Evolutionary conservation across 2,888 invertebrate species (phyloP).

Genomic region (Parnassius mnemosyne): DNA sequence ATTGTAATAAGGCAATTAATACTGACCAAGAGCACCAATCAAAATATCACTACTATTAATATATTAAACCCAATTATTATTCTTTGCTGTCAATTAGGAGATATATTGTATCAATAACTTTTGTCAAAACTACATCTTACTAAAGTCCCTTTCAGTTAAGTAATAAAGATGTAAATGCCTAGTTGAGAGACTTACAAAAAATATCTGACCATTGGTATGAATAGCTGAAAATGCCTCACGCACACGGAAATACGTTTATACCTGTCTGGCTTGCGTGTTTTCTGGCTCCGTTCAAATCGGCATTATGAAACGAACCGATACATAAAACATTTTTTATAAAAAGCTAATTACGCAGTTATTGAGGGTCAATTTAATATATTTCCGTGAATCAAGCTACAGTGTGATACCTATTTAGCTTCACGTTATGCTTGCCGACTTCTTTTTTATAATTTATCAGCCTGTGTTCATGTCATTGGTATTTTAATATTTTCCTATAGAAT

Average conservation of each 20-base stretch:
- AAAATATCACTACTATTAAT: too few species aligned
- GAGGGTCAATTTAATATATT: constrained; percentile 40
- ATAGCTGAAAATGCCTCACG: constrained; percentile 30
- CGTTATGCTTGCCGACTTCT: too few species aligned
- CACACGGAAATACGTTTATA: constrained; percentile 54
- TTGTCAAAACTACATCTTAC: neutral
- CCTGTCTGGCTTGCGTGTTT: constrained; percentile 38
- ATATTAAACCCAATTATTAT: constrained; percentile 15
- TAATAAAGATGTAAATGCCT: constrained; percentile 2
- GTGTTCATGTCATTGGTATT: too few species aligned
- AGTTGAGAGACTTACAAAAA: neutral
- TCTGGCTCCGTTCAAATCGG: constrained; percentile 30
- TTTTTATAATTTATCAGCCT: too few species aligned
- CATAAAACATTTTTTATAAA: constrained; percentile 35
- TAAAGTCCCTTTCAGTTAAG: neutral
- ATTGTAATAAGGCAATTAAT: too few species aligned
- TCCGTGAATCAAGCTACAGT: constrained; percentile 23
- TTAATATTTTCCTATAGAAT: too few species aligned
- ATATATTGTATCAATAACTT: constrained; percentile 11
- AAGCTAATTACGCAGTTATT: constrained; percentile 36
- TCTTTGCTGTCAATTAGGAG: constrained; percentile 8
- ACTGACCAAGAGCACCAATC: too few species aligned
- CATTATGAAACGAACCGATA: constrained; percentile 48
- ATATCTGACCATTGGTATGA: constrained; percentile 8
- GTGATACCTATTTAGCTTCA: neutral